Base-by-base conservation (phyloP, 2,797 vertebrate species). In the Heteromormyrus szaboi region DNA sequence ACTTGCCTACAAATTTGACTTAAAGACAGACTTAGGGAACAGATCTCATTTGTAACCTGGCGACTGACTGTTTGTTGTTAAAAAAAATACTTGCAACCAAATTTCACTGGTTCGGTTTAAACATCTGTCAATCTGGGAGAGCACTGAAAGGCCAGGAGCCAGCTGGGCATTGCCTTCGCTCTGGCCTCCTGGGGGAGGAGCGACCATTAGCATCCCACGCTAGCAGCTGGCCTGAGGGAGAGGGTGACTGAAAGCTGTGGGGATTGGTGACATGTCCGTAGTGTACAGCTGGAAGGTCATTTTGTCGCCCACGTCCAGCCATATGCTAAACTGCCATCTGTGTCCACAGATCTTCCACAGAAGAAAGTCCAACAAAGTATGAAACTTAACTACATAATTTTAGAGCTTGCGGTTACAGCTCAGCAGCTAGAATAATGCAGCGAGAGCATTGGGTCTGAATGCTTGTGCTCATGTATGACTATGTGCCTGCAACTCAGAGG, bases 201-300 rank as follows among this genome's bases (percentile, higher is more conserved):
- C 14, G 86, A 92, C 91, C 93, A 96, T 96, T 95, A 96, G 92
- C 92, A 93, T 91, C 90, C 92, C 89, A 92, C 85, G 76, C 92
- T 91, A 94, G 95, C 96, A 96, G 96, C 96, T 96, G 96, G 94
- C 94, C 90, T 89, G 89, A 93, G 94, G 93, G 92, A 92, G 90
- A 37, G 53, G 50, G 87, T 91, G 41, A 76, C 68, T 48, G 87
- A 87, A 41, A 56, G 90, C 91, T 93, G 93, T 93, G 94, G 93
- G 94, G 95, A 95, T 96, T 95, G 95, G 93, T 96, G 96, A 96
- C 95, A 96, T 96, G 96, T 95, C 96, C 94, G 94, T 93, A 96
- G 94, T 94, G 93, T 96, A 95, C 96, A 96, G 95, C 95, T 96
- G 95, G 95, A 95, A 93, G 95, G 93, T 96, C 94, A 95, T 92